Evolutionary conservation across 2,113 vertebrate species (phyloP), one percentile per base, ranked within the genome.

Genomic region (Anhinga rufa): DNA sequence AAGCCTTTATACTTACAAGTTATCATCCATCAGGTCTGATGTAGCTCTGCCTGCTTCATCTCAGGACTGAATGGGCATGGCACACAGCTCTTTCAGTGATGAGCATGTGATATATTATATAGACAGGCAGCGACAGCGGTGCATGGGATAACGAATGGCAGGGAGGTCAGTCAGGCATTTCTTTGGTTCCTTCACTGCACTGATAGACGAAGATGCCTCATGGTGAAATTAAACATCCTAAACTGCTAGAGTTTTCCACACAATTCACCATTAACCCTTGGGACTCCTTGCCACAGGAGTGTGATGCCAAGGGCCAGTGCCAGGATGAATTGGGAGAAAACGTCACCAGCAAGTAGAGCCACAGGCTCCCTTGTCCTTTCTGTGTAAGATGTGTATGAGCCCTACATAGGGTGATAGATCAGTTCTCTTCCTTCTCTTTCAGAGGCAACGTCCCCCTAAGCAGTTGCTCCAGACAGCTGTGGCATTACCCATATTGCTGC

Each of bases 311-410:
- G 40, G 29, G n/a, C 9, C 17, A 9, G 14, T 78, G 25, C 18
- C 57, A 68, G n/a, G 18, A 24, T 52, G 49, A n/a, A 18, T 0
- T 55, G 9, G 80, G 31, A 81, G 26, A 19, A 74, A 88, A 62
- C 6, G 10, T 11, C 54, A 74, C 24, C 0, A 0, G 6, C 0
- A 0, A 69, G 60, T 1, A 54, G 14, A 81, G 36, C 21, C 48
- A 28, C 17, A 48, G 58, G 26, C 5, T 64, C 24, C 12, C n/a
- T 57, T 6, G 0, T 61, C 31, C 34, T 86, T 77, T 34, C 4
- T 12, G 38, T 65, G 10, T 26, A 40, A 52, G 21, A 57, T 0
- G 5, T 2, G 1, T 15, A 20, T 10, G 52, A 93, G 62, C 26
- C 14, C 26, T 55, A 14, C 6, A 0, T 2, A 31, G 25, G 79